Base-by-base conservation (phyloP, 2,888 invertebrate genomes). In the Leptodirus hochenwartii region DNA sequence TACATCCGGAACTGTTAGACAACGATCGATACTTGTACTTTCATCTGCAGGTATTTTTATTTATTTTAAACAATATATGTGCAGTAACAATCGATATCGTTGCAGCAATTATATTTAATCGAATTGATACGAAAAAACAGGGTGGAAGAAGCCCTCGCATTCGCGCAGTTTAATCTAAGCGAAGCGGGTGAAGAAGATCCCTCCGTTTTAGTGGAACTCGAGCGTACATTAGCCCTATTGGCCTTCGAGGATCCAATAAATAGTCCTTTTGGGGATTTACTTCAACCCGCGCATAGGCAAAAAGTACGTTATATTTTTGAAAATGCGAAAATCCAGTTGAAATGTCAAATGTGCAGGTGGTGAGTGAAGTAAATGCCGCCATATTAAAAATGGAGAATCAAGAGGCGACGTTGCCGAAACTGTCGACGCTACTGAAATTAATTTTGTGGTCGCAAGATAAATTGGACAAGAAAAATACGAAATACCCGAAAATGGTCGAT, bases 321-420 rank as follows among this genome's bases (percentile, higher is more conserved):
- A 27, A 11, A 5, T n/a, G 22, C 12, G 15, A 15, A 9, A 27
- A 12, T 11, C 9, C 11, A 10, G 8, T 9, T 27, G 27, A 27
- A 16, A 25, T 6, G 10, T 11, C 6, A 35, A 23, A 11, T 10
- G 17, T 46, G 23, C 49, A 82, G 81, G 81, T 95, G 48, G 95
- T 95, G 13, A 91, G 91, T 60, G 93, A 95, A 61, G 64, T 96
- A 11, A 96, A 96, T 58, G 87, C 93, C 27, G 93, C 95, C n/a
- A 91, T 96, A 43, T 60, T 96, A 31, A 84, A 88, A 51, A 80
- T 81, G 61, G 91, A 95, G 52, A 82, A 88, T 46, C 76, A 80
- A 50, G 85, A 88, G 49, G 76, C 80, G 27, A 87, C 85, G 2
- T 81, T 84, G 34, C 90, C 93, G 3, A 81, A 90, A 51, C 64